Evolutionary conservation across 1,140 invertebrate genomes (phyloP).

Genomic region (Drepana arcuata): DNA sequence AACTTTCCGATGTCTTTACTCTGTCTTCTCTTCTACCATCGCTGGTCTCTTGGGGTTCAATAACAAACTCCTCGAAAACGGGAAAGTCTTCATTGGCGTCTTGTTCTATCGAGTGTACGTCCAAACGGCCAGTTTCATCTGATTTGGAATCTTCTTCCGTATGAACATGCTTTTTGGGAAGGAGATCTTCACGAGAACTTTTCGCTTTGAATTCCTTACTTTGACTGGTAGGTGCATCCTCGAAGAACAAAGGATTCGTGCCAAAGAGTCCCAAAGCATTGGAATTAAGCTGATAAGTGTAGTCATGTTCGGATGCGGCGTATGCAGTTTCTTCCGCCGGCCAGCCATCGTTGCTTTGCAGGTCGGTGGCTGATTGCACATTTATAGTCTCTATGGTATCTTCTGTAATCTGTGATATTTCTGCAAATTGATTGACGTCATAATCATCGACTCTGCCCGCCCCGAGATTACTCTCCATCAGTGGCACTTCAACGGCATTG

Average conservation of each 20-base stretch:
- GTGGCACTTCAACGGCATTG: conserved; percentile 44
- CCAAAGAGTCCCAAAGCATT: conserved; percentile 23
- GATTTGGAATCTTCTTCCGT: conserved; percentile 48
- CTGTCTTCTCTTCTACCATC: conserved; percentile 49
- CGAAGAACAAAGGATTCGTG: conserved; percentile 34
- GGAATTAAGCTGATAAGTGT: conserved; percentile 19
- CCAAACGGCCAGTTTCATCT: conserved; percentile 43
- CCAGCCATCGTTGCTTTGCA: conserved; percentile 40
- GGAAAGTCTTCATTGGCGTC: conserved; percentile 60
- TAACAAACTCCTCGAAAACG: conserved; percentile 45
- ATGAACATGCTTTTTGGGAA: too few relatives aligned
- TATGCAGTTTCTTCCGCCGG: conserved; percentile 9
- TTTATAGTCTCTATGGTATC: conserved; percentile 44
- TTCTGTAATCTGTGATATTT: conserved; percentile 42
- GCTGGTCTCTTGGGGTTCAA: conserved; percentile 48
- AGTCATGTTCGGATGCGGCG: conserved; percentile 16
- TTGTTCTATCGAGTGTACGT: conserved; percentile 56
- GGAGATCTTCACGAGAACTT: conserved; percentile 29
- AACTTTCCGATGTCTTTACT: conserved; percentile 30
- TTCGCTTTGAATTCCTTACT: conserved; percentile 55
- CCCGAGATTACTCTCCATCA: conserved; percentile 18
- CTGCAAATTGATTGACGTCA: conserved; percentile 26
- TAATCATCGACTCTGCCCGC: conserved; percentile 6
- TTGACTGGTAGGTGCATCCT: conserved; percentile 41
- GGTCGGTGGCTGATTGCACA: conserved; percentile 30